Evolutionary conservation across 2,888 invertebrate genomes (phyloP), one percentile per base, ranked within the genome.

Genomic region (Leucoptera coffeella): DNA sequence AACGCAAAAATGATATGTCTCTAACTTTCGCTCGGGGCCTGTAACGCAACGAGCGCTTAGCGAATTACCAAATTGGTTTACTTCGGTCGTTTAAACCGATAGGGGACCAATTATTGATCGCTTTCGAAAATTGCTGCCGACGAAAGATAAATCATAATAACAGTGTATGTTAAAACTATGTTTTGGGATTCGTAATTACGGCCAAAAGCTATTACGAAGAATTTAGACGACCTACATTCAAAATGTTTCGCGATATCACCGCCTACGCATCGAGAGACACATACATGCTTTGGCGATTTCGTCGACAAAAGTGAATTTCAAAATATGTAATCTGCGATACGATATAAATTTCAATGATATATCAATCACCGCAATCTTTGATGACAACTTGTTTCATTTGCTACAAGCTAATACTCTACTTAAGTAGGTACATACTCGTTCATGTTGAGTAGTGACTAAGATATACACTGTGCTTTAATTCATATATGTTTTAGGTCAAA

Each of bases 111-210:
- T 17, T 21, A n/a, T 15, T 21, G 22, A 25, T 14, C 12, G 15
- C 12, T 25, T 28, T 29, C 15, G 21, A 45, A 52, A 53, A 56
- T 50, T 51, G 49, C 43, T 43, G 41, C 44, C 53, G 51, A 54
- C 57, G 54, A 52, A 49, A 49, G 50, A 57, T 57, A 55, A 55
- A 55, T 58, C 51, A 52, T 60, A 59, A 59, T 58, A 48, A 58
- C 42, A 50, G 53, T 44, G 35, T 55, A 37, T 33, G 41, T 33
- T 54, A 51, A n/a, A 57, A 50, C 47, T 47, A 42, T 46, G 47
- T 42, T 45, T 46, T 45, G 49, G 47, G 51, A 49, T 53, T 49
- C 54, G 50, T 53, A 54, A 55, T 59, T 56, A 57, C 48, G 31
- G 46, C 40, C 38, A 45, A 43, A 47, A 51, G 47, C 54, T 57